These are phyloP conservation scores for Centruroides vittatus DNA, from an alignment of 1,140 invertebrate genomes.

Conservation along the genomic window DNA sequence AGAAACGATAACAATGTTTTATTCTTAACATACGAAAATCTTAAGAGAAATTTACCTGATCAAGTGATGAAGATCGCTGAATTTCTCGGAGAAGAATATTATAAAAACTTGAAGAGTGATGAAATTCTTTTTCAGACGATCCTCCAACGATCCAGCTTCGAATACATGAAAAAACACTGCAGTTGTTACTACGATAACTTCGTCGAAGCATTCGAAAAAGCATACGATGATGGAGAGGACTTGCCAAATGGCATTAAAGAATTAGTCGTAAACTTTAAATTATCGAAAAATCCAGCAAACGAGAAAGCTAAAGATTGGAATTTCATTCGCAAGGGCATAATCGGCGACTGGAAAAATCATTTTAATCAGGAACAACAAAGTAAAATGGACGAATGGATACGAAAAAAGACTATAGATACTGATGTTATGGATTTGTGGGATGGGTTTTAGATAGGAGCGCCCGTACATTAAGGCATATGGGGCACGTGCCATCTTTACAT, in stretches of 20 bases:
- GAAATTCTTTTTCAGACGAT: conserved; percentile 23
- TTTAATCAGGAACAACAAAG: conserved; percentile 28
- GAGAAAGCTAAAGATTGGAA: conserved; percentile 24
- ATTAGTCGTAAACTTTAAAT: conserved; percentile 29
- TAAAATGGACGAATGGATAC: conserved; percentile 25
- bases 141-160: conserved; percentile 31
- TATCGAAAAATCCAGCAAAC: conserved; percentile 29
- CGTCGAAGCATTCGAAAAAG: background rate
- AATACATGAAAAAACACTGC: conserved; percentile 33
- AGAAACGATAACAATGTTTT: conserved; percentile 24
- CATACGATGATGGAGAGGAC: background rate
- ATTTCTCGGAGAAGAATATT: conserved; percentile 28
- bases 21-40: conserved; percentile 23
- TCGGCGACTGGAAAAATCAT: conserved; percentile 34
- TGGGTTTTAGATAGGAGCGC: too few species aligned
- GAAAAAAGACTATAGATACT: background rate
- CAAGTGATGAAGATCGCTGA: conserved; percentile 29
- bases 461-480: too few species aligned
- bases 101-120: conserved; percentile 19
- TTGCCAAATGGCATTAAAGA: background rate
- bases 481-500: too few species aligned
- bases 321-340: conserved; percentile 24
- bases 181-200: background rate
- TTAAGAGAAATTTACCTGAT: conserved; percentile 24
- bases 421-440: too few species aligned